These are phyloP conservation scores for Diogma glabrata DNA, from an alignment of 2,888 invertebrate genomes.

Conservation along the genomic window DNA sequence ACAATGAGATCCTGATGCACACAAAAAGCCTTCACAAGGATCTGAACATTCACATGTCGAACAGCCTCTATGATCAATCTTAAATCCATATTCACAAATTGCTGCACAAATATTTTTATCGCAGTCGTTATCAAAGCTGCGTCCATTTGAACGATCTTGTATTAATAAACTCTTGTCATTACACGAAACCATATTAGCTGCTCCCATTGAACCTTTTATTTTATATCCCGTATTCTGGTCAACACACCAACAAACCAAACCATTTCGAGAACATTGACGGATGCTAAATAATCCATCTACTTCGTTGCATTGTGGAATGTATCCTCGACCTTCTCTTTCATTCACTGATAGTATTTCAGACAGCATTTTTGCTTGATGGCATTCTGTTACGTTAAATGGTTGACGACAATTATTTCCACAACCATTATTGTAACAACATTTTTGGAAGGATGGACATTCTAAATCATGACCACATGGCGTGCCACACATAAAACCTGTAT, in stretches of 20 bases:
- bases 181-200: slow-evolving; percentile 57
- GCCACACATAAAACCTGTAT: slow-evolving; percentile 43
- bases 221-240: slow-evolving; percentile 62
- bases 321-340: slow-evolving; percentile 70
- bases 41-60: slow-evolving; percentile 78
- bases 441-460: slow-evolving; percentile 70
- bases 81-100: slow-evolving; percentile 76
- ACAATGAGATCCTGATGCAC: slow-evolving; percentile 61
- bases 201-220: slow-evolving; percentile 67
- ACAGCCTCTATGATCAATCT: slow-evolving; percentile 53
- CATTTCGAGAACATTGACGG: slow-evolving; percentile 73
- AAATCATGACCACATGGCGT: slow-evolving; percentile 63
- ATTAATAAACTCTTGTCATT: too few species aligned
- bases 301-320: slow-evolving; percentile 66
- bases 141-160: slow-evolving; percentile 31
- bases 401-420: slow-evolving; percentile 63
- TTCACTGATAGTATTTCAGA: slow-evolving; percentile 65
- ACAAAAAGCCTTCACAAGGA: slow-evolving; percentile 68
- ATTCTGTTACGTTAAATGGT: slow-evolving; percentile 65
- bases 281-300: slow-evolving; percentile 58
- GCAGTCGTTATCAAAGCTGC: slow-evolving; percentile 47
- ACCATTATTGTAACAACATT: slow-evolving; percentile 64
- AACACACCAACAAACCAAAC: slow-evolving; percentile 81
- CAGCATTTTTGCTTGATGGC: slow-evolving; percentile 64
- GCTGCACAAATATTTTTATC: slow-evolving; percentile 65